phyloP scores from a whole-genome alignment of 2,888 invertebrate species.

The Conchocele bisecta region DNA sequence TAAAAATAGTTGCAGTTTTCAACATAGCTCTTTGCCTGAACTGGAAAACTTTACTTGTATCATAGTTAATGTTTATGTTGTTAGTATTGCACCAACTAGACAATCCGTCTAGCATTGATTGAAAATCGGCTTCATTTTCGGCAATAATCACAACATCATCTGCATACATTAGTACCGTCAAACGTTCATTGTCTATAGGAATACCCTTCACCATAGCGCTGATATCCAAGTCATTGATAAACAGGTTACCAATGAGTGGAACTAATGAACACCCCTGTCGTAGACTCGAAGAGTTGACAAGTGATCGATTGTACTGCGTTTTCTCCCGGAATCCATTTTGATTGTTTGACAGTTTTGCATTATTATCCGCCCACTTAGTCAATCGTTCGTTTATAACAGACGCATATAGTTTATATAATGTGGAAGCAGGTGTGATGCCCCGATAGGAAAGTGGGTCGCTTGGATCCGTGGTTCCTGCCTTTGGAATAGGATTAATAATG shows the following conservation, averaged over 20 bases:
- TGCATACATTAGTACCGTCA: no score
- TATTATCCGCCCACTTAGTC: not conserved
- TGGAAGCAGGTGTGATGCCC: constrained; percentile 20
- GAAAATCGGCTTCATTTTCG: not conserved
- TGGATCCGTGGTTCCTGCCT: constrained; percentile 8
- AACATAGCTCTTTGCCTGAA: not conserved
- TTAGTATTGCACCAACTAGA: no score
- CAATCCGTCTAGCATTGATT: no score
- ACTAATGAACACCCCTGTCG: not conserved
- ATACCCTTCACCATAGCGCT: no score
- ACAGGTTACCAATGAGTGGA: not conserved
- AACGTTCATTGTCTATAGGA: no score
- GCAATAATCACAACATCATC: no score
- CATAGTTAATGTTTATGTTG: no score
- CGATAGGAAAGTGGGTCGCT: constrained; percentile 20
- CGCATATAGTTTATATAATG: constrained; percentile 26
- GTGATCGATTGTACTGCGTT: constrained; percentile 13
- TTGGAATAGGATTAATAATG: constrained; percentile 32
- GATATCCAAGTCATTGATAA: no score
- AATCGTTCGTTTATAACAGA: constrained; percentile 20
- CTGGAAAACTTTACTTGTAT: not conserved
- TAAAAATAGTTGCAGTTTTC: not conserved
- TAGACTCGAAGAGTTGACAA: not conserved
- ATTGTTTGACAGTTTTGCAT: constrained; percentile 11
- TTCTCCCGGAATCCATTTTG: constrained; percentile 36